Evolutionary conservation across 2,113 vertebrate species (phyloP).

Genomic region (Microtus ochrogaster): DNA sequence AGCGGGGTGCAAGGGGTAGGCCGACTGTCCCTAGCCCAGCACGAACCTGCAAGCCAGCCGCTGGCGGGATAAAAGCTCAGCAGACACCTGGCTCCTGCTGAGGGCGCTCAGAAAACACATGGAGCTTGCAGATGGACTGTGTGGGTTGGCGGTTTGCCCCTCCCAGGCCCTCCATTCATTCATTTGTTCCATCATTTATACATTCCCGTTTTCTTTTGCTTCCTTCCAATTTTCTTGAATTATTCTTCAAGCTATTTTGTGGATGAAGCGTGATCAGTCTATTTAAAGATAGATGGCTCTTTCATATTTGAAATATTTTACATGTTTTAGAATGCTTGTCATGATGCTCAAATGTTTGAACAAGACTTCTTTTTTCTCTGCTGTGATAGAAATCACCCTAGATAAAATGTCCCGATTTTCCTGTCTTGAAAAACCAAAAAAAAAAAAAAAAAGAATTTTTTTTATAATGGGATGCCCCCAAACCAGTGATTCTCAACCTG

Average conservation of each 20-base stretch:
- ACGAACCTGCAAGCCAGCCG: background rate
- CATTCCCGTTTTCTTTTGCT: background rate
- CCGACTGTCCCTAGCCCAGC: background rate
- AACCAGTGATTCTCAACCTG: background rate
- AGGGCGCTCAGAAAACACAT: background rate
- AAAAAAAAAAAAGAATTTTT: too few relatives aligned
- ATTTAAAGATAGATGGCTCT: background rate
- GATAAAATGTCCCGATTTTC: background rate
- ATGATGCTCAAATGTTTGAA: background rate
- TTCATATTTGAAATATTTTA: background rate
- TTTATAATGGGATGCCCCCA: background rate
- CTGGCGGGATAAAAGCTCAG: background rate
- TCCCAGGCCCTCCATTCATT: background rate
- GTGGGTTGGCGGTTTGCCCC: background rate
- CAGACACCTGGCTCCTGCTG: background rate
- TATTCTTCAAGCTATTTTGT: slow-evolving; percentile 63
- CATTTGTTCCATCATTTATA: too few relatives aligned
- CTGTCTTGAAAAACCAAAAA: too few relatives aligned
- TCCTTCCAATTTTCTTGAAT: background rate
- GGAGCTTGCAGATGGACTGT: background rate
- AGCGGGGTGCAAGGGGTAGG: background rate
- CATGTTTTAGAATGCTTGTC: background rate
- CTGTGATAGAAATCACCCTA: background rate
- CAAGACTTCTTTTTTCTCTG: background rate
- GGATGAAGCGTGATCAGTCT: background rate